A percentile compares a stretch with the other conserved stretches of the same genome.
Evolutionary conservation across 2,888 invertebrate species (phyloP).

Genomic region (Nephrotoma flavescens): DNA sequence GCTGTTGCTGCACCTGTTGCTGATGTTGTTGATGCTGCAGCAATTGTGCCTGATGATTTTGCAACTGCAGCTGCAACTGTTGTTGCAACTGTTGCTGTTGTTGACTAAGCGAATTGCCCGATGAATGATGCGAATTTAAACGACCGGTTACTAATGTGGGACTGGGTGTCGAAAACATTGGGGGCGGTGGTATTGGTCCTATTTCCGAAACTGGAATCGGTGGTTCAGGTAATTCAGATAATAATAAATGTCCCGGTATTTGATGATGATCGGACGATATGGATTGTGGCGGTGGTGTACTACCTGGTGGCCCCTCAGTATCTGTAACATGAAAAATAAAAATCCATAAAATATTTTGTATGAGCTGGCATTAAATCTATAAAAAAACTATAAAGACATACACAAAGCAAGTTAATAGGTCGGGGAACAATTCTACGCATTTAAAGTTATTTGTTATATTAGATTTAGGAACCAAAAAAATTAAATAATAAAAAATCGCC

Average conservation of each 20-base stretch:
- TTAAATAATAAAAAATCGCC: neutral
- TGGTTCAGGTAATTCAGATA: constrained; percentile 80
- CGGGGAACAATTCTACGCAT: neutral
- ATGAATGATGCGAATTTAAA: constrained; percentile 22
- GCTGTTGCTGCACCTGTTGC: constrained; percentile 15
- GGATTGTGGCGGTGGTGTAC: constrained; percentile 27
- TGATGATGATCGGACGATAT: constrained; percentile 22
- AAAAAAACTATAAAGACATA: neutral
- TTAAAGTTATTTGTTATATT: neutral
- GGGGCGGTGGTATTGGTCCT: constrained; percentile 86
- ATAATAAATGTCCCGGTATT: constrained; percentile 44
- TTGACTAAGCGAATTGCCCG: constrained; percentile 4
- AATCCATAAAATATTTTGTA: neutral
- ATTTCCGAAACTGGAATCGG: constrained; percentile 86
- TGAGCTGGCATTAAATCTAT: neutral
- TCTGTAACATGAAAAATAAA: constrained; percentile 30
- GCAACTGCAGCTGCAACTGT: constrained; percentile 17
- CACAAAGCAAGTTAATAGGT: neutral
- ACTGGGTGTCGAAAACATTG: constrained; percentile 88
- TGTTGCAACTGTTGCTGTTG: constrained; percentile 23
- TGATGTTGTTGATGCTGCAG: constrained; percentile 24
- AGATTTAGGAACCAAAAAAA: neutral
- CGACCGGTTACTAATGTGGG: constrained; percentile 46
- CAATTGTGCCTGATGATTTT: constrained; percentile 8
- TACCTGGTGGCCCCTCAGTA: constrained; percentile 37